These are phyloP conservation scores for Mactra quadrangularis DNA, from an alignment of 1,140 invertebrate genomes.

Conservation along the genomic window DNA sequence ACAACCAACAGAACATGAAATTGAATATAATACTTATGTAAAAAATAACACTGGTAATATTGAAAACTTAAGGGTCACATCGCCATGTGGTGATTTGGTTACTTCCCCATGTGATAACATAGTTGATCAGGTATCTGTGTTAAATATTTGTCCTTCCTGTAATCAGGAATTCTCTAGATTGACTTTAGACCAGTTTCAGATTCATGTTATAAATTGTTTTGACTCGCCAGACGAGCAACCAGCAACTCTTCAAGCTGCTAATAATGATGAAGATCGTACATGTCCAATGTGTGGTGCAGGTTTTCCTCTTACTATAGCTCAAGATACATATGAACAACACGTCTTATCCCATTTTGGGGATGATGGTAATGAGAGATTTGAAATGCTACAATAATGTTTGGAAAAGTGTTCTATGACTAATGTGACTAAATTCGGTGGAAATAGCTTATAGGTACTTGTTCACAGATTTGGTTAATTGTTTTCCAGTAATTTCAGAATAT, in stretches of 20 bases:
- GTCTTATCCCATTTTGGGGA: conserved; percentile 77
- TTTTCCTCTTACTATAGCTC: conserved; percentile 65
- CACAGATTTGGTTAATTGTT: no score
- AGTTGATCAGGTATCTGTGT: conserved; percentile 2
- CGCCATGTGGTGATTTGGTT: no score
- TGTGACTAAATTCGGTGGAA: no score
- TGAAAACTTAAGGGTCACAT: not conserved
- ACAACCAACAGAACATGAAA: conserved; percentile 21
- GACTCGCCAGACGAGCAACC: conserved; percentile 64
- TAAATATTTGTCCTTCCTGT: conserved; percentile 74
- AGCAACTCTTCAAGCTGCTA: conserved; percentile 58
- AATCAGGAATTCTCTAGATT: conserved; percentile 67
- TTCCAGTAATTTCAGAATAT: no score
- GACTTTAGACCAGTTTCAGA: conserved; percentile 75
- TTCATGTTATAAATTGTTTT: conserved; percentile 77
- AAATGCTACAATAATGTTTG: conserved; percentile 64
- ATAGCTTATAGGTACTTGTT: no score
- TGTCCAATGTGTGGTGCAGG: conserved; percentile 75
- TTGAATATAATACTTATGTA: conserved; percentile 33
- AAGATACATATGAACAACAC: conserved; percentile 74
- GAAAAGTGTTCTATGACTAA: no score
- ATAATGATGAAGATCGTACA: conserved; percentile 49
- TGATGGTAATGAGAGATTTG: conserved; percentile 68
- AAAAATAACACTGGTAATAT: not conserved
- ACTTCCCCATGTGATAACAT: not conserved